Base-by-base conservation (phyloP, 1,140 invertebrate species). In the Ridgeia piscesae region DNA sequence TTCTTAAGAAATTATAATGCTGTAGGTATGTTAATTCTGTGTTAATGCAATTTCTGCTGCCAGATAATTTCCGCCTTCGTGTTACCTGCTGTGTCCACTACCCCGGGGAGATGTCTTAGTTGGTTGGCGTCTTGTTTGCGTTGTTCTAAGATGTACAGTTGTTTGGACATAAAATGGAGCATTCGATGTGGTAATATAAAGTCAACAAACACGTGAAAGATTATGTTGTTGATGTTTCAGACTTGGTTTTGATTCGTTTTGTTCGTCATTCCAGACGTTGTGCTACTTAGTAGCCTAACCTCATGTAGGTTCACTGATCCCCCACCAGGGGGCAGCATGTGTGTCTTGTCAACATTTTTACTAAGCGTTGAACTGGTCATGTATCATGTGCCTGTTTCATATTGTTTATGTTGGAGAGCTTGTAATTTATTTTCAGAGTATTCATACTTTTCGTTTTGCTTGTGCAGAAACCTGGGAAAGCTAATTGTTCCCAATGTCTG, bases 391-490 rank as follows among this genome's bases (percentile, higher is more conserved):
- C 58, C 11, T 21, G 27, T 6, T 77, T 77, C 17, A 31, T 6
- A 27, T 77, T 77, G 58, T 2, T 77, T 77, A 77, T 77, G 4
- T 77, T 21, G 27, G 58, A 77, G 58, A 77, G 58, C 27, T 77
- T 77, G 58, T 77, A 77, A 77, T 77, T 77, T 77, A 77, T 77
- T 77, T n/a, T 77, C 58, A 77, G 58, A 21, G 58, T 77, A 77
- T 77, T 77, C 27, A 2, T 77, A 77, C 14, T 77, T 77, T 77
- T 21, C 14, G 6, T 77, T 77, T 77, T 77, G 58, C 58, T 77
- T 77, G 58, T 77, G 11, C 27, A 31, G 58, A 77, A 31, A 77
- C 11, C 58, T 31, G 27, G 58, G 2, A 77, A 77, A 77, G 11
- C 58, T 77, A 2, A 31, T 77, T 77, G 58, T 77, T 17, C 58